Evolutionary conservation across 2,888 invertebrate species (phyloP), one percentile per base, ranked within the genome.

Genomic region (Amaurobius ferox): DNA sequence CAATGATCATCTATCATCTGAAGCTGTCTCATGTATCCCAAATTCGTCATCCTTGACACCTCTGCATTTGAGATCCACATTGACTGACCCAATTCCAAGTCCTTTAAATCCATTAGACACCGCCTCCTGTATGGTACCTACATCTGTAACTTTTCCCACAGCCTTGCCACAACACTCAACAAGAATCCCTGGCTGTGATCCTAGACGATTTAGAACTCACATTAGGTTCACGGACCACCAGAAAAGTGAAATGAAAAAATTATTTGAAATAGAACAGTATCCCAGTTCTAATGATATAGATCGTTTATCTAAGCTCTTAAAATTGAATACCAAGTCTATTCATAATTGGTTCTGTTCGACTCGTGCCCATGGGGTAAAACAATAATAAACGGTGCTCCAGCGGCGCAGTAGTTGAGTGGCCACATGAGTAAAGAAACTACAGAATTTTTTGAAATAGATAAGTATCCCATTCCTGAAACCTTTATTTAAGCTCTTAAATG

Each of bases 221-320:
- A 99, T 99, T 67, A 94, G 99, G 90, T 99, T 99, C 92, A 99
- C 99, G 16, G 99, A 99, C 91, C 98, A 98, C 91, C 99, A 98
- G 92, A 97, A 99, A 81, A 98, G 99, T 93, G 97, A 98, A 16
- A 93, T 99, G 88, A 99, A 99, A 93, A 99, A 99, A 91, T 99
- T 99, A 93, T 99, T 99, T 92, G 99, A 99, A 92, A 98, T 98
- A 91, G 99, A 99, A 92, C 99, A 99, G 39, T 99, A 99, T 92
- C 99, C 99, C 28, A 99, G 99, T 93, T 99, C 99, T 92, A 99
- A 99, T 91, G 99, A 99, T 92, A 93, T 99, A 90, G 99, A 99
- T 92, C 98, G 98, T 92, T 93, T 99, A 86, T n/a, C n/a, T n/a
- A n/a, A n/a, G n/a, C n/a, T n/a, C n/a, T n/a, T n/a, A n/a, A n/a